These are phyloP conservation scores for Pocillopora verrucosa DNA, from an alignment of 64 coral and sea anemone species.

Conservation along the genomic window DNA sequence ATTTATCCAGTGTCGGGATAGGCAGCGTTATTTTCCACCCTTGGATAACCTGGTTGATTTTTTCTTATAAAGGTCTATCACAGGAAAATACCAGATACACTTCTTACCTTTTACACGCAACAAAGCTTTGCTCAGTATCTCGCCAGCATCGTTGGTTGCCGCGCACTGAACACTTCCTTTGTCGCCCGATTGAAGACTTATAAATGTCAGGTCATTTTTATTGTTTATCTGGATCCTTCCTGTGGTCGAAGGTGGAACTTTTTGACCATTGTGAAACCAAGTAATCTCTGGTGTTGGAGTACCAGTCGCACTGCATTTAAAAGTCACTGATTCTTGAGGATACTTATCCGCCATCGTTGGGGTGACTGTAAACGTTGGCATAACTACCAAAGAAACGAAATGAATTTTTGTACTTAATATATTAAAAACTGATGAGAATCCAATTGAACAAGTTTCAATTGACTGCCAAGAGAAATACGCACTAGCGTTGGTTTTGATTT, in stretches of 20 bases:
- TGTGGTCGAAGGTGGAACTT: background rate
- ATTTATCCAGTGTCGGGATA: too few relatives aligned
- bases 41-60: too few relatives aligned
- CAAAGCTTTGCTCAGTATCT: conserved; percentile 44
- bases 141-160: conserved; percentile 68
- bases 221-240: conserved; percentile 34
- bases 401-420: too few relatives aligned
- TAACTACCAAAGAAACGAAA: background rate
- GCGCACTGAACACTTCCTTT: conserved; percentile 72
- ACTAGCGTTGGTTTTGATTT: too few relatives aligned
- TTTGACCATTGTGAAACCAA: conserved; percentile 84
- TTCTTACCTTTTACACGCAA: conserved; percentile 71
- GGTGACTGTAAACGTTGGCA: conserved; percentile 33
- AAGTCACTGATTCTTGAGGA: conserved; percentile 20
- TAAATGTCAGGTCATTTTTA: conserved; percentile 68
- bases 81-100: background rate
- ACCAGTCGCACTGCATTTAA: conserved; percentile 66
- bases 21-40: too few relatives aligned
- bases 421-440: background rate
- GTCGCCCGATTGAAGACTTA: conserved; percentile 56
- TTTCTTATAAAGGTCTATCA: too few relatives aligned
- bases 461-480: too few relatives aligned
- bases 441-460: too few relatives aligned
- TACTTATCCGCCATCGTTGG: conserved; percentile 51
- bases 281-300: conserved; percentile 50